phyloP scores from a whole-genome alignment of 2,888 invertebrate genomes.

The Pediacus dermestoides region DNA sequence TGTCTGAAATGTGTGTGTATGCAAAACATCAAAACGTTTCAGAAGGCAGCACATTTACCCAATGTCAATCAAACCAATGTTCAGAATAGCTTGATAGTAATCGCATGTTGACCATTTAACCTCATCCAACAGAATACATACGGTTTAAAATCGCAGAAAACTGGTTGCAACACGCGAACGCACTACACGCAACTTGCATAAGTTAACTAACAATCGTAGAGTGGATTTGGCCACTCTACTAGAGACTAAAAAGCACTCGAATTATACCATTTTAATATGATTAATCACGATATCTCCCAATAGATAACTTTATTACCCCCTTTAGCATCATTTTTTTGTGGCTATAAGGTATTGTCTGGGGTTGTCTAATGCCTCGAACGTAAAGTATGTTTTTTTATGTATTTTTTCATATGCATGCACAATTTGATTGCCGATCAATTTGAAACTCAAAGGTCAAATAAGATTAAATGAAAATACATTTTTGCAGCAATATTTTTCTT shows the following conservation, averaged over 20 bases:
- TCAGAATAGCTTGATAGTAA: constrained; percentile 42
- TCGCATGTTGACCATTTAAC: constrained; percentile 44
- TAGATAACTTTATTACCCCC: constrained; percentile 18
- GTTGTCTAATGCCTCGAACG: no score
- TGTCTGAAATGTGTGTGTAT: constrained; percentile 30
- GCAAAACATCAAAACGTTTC: constrained; percentile 44
- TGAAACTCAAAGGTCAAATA: no score
- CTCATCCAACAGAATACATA: constrained; percentile 35
- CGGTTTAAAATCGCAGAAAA: constrained; percentile 40
- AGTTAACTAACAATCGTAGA: constrained; percentile 39
- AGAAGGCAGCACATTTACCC: constrained; percentile 45
- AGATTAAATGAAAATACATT: no score
- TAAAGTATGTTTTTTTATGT: no score
- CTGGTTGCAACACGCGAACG: constrained; percentile 42
- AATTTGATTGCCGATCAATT: no score
- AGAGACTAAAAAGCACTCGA: constrained; percentile 32
- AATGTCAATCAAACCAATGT: constrained; percentile 46
- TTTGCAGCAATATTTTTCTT: no score
- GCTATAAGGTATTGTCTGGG: no score
- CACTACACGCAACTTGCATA: constrained; percentile 49
- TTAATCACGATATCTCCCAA: constrained; percentile 33
- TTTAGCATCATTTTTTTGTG: constrained; percentile 11
- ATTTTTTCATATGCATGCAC: no score
- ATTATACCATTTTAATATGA: constrained; percentile 30
- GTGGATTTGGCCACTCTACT: constrained; percentile 38